Evolutionary conservation across 2,113 vertebrate species (phyloP), one percentile per base, ranked within the genome.

Genomic region (mouse (Mus musculus)): DNA sequence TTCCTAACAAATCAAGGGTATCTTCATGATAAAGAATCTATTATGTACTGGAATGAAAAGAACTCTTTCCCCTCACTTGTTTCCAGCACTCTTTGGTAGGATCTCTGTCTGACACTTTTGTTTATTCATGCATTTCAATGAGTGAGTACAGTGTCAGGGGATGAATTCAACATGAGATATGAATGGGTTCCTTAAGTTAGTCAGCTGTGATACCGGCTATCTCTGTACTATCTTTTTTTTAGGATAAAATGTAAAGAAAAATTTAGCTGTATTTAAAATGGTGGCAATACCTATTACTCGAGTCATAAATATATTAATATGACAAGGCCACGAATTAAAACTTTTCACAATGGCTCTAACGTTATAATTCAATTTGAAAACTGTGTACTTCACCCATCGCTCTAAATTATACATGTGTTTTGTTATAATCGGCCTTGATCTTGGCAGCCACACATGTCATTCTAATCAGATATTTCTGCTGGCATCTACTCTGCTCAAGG

Each of bases 381-480:
- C 39, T 72, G 3, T 73, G 30, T 76, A 20, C 49, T 93, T 77
- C 8, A 28, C 20, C 16, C 46, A 14, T 87, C 30, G 80, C 87
- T 71, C 39, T 88, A 84, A 95, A 81, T 86, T 88, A 71, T 56
- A 10, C 67, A 42, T 22, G 1, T 20, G 19, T 82, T 78, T 92
- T 19, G 8, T 86, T 28, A 92, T 67, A 78, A 88, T 54, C 52
- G 46, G 16, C 42, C 26, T 93, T 67, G 14, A 26, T 80, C 92
- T 92, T 92, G 90, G 81, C 52, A 92, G n/a, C 8, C 26, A 81
- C 42, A 42, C 12, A 5, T 16, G 14, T 61, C 6, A n/a, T 82
- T 86, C 11, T 61, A 92, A 63, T 63, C 89, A 96, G 91, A 69
- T 92, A 73, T 69, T 95, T 89, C 61, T 97, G 85, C 86, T 95